phyloP scores from a whole-genome alignment of 2,888 invertebrate species.

The Petrolisthes cinctipes region DNA sequence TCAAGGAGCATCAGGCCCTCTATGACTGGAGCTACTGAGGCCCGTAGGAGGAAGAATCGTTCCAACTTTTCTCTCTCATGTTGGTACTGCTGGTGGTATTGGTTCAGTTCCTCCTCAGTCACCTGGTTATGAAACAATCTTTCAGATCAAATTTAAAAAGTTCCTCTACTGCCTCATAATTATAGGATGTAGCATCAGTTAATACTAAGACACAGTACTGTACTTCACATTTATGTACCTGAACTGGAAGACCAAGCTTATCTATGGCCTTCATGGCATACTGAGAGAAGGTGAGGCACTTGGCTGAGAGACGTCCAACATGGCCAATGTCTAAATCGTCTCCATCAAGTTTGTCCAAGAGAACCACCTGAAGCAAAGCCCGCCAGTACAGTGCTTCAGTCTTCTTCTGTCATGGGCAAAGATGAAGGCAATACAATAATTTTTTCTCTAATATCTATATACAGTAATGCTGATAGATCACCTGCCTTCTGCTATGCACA shows the following conservation, averaged over 20 bases:
- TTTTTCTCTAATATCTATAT: too few species aligned
- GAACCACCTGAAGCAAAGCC: slow-evolving; percentile 46
- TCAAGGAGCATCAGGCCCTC: slow-evolving; percentile 87
- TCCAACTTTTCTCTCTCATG: slow-evolving; percentile 74
- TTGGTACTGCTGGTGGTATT: slow-evolving; percentile 20
- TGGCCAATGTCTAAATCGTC: slow-evolving; percentile 22
- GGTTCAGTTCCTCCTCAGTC: slow-evolving; percentile 26
- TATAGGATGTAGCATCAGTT: too few species aligned
- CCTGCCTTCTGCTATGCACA: too few species aligned
- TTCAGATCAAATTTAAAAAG: not conserved
- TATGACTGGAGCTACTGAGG: slow-evolving; percentile 82
- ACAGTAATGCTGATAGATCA: too few species aligned
- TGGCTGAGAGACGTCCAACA: slow-evolving; percentile 45
- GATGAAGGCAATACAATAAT: not conserved
- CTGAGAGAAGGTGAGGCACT: slow-evolving; percentile 37
- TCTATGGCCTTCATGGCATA: slow-evolving; percentile 38
- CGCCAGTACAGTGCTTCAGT: slow-evolving; percentile 44
- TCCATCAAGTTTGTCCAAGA: slow-evolving; percentile 32
- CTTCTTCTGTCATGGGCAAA: not conserved
- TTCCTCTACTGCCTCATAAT: not conserved
- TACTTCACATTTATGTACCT: slow-evolving; percentile 16
- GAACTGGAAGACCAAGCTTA: slow-evolving; percentile 31
- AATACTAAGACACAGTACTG: too few species aligned
- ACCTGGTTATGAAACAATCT: slow-evolving; percentile 21
- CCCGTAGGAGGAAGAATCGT: slow-evolving; percentile 82